Evolutionary conservation across 1,140 invertebrate genomes (phyloP), one percentile per base, ranked within the genome.

Genomic region (Orius insidiosus): DNA sequence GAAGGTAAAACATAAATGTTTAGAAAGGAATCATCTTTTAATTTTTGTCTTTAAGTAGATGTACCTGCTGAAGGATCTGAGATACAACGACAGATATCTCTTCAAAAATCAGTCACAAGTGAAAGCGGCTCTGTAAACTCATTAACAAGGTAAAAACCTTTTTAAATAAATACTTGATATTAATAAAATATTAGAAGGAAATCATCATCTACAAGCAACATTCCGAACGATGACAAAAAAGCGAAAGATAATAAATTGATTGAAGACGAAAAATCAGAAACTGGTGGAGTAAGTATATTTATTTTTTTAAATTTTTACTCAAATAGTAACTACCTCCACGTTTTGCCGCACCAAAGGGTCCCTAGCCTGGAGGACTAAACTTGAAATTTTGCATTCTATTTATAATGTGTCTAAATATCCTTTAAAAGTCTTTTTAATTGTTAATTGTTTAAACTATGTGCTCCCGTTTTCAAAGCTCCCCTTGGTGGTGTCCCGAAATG

Each of bases 181-280:
- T 30, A 43, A 35, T 33, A 52, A n/a, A n/a, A n/a, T n/a, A n/a
- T n/a, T n/a, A n/a, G 52, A 15, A 4, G 59, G 48, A 16, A 61
- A 53, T 59, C 59, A 60, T 46, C 35, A 59, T 32, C 50, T 53
- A 34, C 60, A 53, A 38, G 59, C 59, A 32, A 64, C 55, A 13
- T 4, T 60, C 58, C 35, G 58, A 63, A 37, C 37, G 45, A 49
- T 4, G 43, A 8, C 13, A 53, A 51, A 15, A 43, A 62, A 64
- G 48, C 56, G 64, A 53, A 38, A 8, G 70, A 79, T 54, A n/a
- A n/a, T n/a, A 84, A 89, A 65, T 65, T 93, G 2, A 90, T 93
- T 54, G 85, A 92, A 65, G 68, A 67, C 2, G 88, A 94, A 60
- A 89, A 87, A 63, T 66, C 84, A 0, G 84, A 93, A 74, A 92